Evolutionary conservation across 2,888 invertebrate genomes (phyloP), one percentile per base, ranked within the genome.

Genomic region (Rhodophaea formosa): DNA sequence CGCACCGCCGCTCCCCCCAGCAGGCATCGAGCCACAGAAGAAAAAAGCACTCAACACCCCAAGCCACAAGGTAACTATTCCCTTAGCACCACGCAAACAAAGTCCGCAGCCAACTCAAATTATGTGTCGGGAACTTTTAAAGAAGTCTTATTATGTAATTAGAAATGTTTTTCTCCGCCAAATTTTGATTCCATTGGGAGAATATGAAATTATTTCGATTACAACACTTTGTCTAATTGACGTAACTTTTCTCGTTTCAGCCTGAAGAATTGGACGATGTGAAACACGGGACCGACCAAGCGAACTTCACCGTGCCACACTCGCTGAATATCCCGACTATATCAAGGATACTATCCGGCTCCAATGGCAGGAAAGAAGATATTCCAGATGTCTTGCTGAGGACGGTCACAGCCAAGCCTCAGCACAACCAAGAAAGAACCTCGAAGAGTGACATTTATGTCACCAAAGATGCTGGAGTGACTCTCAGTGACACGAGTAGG

Each of bases 311-410:
- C 59, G 94, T 94, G 60, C 94, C 94, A 6, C 94, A 94, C 66
- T 88, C 92, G 8, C 92, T 96, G 57, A 95, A 95, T 79, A 94
- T 96, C 70, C 96, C 97, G 3, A 95, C 96, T 65, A 97, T 97
- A 66, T 95, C 96, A 3, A 92, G 97, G 57, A 97, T 97, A 72
- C 87, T 97, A 23, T 96, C 96, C 53, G 97, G 97, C 0, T 96
- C 96, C 54, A 97, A 96, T 77, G 97, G 97, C 0, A 92, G 96
- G 32, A 96, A 96, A 69, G 95, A 96, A 66, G 95, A 96, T 69
- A 95, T 96, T 56, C 95, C 96, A 0, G 96, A 96, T 63, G 95
- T 96, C 46, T 84, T 96, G 0, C 83, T 96, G 23, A 92, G 94
- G 61, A 93, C 94, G 0, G 94, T 94, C 39, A 95, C 95, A 0